These are phyloP conservation scores for Distichodus sexfasciatus DNA, from an alignment of 2,797 vertebrate genomes.

Conservation along the genomic window DNA sequence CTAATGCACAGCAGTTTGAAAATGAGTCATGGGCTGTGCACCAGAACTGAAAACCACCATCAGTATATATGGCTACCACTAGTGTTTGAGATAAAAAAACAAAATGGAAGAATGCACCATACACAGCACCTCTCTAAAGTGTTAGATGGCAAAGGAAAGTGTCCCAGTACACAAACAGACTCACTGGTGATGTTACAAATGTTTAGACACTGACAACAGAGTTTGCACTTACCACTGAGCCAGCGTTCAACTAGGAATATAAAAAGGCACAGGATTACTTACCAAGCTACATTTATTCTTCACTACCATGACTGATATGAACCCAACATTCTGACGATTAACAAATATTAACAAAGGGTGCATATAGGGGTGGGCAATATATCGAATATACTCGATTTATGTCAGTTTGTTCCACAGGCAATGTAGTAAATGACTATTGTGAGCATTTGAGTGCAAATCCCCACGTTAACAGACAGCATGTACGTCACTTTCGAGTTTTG, in stretches of 20 bases:
- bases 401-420: too few relatives aligned
- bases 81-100: too few relatives aligned
- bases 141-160: conserved; percentile 11
- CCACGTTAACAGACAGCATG: too few relatives aligned
- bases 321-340: too few relatives aligned
- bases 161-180: not conserved
- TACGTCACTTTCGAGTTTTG: too few relatives aligned
- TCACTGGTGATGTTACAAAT: not conserved
- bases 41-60: not conserved
- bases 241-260: conserved; percentile 56
- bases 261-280: conserved; percentile 50
- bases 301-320: not conserved
- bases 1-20: too few relatives aligned
- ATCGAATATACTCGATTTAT: too few relatives aligned
- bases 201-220: not conserved
- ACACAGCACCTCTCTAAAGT: not conserved
- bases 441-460: too few relatives aligned
- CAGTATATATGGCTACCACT: too few relatives aligned
- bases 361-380: too few relatives aligned
- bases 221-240: conserved; percentile 59
- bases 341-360: not conserved
- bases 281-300: conserved; percentile 22
- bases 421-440: too few relatives aligned
- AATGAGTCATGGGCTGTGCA: not conserved
- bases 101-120: not conserved